These are phyloP conservation scores for Hipposideros larvatus DNA, from an alignment of 2,797 vertebrate genomes.

Conservation along the genomic window DNA sequence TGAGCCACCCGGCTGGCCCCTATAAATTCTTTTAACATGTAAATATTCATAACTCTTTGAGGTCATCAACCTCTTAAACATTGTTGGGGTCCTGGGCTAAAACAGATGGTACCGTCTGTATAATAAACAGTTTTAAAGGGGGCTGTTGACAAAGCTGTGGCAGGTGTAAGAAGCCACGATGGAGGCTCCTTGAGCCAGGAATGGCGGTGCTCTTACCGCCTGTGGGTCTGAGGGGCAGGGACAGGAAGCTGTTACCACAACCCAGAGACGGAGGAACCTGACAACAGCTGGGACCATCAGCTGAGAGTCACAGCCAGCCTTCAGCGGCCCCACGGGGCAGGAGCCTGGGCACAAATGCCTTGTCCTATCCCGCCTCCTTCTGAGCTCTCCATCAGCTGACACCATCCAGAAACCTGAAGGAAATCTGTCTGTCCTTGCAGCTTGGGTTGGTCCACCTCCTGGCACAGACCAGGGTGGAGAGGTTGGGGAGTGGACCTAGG, in stretches of 20 bases:
- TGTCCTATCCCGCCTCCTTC: background rate
- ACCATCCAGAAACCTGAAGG: background rate
- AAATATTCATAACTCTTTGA: background rate
- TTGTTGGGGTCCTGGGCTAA: background rate
- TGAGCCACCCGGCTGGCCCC: too few relatives aligned
- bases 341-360: too few relatives aligned
- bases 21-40: background rate
- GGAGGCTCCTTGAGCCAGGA: background rate
- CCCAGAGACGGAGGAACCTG: background rate
- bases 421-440: background rate
- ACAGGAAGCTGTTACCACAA: background rate
- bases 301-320: background rate
- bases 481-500: background rate
- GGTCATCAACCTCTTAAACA: background rate
- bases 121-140: background rate
- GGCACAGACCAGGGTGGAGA: background rate
- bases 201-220: background rate
- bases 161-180: background rate
- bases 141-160: background rate
- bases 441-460: background rate
- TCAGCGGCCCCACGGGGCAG: background rate
- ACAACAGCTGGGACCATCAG: fast-evolving
- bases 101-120: background rate
- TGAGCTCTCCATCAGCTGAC: background rate
- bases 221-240: background rate